These are phyloP conservation scores for Camponotus vicinus DNA, from an alignment of 1,140 invertebrate genomes.

Conservation along the genomic window DNA sequence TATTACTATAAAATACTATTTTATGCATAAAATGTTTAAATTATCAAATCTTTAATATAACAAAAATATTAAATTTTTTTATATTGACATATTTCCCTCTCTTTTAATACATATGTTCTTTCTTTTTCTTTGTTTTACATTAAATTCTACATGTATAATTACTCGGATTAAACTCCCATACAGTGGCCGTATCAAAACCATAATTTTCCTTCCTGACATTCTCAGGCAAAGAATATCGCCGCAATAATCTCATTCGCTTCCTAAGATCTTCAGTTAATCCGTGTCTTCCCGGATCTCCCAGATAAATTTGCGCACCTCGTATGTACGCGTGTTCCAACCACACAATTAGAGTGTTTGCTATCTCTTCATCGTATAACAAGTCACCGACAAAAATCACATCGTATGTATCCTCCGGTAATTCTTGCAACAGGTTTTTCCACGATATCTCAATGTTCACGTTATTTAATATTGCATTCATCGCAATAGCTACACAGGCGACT, in stretches of 20 bases:
- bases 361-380: constrained; percentile 87
- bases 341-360: constrained; percentile 82
- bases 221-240: constrained; percentile 76
- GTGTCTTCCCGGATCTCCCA: constrained; percentile 83
- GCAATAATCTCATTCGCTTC: constrained; percentile 64
- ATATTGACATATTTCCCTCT: background rate
- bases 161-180: constrained; percentile 73
- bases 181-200: constrained; percentile 75
- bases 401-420: constrained; percentile 71
- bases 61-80: background rate
- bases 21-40: too few relatives aligned
- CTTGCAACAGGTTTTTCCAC: constrained; percentile 81
- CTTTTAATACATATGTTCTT: too few relatives aligned
- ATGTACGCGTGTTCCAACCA: constrained; percentile 82
- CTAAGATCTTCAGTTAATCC: constrained; percentile 72
- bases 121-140: background rate
- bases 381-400: constrained; percentile 87
- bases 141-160: background rate
- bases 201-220: constrained; percentile 79
- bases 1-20: too few relatives aligned
- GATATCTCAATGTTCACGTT: constrained; percentile 80
- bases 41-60: background rate
- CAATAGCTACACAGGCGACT: constrained; percentile 83
- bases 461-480: constrained; percentile 86
- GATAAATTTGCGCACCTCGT: constrained; percentile 79